phyloP scores from a whole-genome alignment of 2,113 vertebrate genomes.

The Amphilophus citrinellus region DNA sequence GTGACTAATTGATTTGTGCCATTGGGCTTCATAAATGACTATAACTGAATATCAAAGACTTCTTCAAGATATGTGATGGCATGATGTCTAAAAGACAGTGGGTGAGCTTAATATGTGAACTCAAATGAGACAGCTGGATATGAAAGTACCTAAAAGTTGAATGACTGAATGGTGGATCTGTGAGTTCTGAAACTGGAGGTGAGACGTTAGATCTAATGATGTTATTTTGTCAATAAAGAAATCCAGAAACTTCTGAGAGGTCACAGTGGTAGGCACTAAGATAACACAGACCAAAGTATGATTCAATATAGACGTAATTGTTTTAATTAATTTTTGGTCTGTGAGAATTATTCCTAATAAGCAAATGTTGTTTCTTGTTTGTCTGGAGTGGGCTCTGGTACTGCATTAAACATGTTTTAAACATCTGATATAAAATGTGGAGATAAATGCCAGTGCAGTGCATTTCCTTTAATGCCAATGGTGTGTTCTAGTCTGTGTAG shows the following conservation, averaged over 20 bases:
- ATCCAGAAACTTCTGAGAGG: not conserved
- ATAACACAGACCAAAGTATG: not conserved
- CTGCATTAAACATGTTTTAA: no score
- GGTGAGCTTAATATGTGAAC: not conserved
- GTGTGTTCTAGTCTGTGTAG: no score
- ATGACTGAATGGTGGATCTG: not conserved
- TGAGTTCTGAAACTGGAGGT: no score
- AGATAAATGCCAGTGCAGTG: no score
- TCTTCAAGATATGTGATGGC: not conserved
- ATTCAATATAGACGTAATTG: rapidly evolving
- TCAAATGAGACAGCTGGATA: not conserved
- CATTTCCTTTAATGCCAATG: no score
- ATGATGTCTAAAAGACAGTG: rapidly evolving
- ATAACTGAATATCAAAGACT: not conserved
- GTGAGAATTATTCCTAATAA: not conserved
- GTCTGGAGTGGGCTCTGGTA: no score
- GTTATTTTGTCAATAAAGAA: not conserved
- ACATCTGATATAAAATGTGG: no score
- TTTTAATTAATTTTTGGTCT: not conserved
- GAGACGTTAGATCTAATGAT: not conserved
- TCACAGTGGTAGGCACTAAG: not conserved
- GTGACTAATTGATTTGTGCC: not conserved
- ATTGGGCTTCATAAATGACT: not conserved
- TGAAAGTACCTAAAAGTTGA: not conserved
- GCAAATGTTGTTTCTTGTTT: no score